Conservation (phyloP, 2,888 invertebrate species). For the Cosmia trapezina region DNA sequence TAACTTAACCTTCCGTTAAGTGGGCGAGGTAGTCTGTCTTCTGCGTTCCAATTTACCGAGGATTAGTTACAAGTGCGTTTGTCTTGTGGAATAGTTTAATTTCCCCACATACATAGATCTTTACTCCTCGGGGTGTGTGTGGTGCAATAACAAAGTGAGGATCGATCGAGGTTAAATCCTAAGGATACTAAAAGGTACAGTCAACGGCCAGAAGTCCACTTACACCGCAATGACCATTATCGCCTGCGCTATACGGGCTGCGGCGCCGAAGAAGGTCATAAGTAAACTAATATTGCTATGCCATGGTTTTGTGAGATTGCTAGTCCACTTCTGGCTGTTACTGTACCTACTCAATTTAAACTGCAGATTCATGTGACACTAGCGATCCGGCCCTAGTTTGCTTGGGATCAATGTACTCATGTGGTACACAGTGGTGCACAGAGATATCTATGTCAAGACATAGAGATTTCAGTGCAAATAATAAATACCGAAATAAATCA, state of each 20-base stretch:
- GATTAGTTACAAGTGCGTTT: constrained; percentile 53
- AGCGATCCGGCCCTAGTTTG: neutral
- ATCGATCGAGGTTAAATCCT: neutral
- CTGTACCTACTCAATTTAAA: neutral
- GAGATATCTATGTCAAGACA: neutral
- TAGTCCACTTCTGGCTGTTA: no score
- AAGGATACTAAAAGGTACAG: neutral
- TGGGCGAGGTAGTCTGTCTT: constrained; percentile 51
- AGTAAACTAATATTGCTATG: no score
- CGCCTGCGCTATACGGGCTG: no score
- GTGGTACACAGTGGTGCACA: no score
- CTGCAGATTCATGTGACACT: neutral
- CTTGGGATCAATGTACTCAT: neutral
- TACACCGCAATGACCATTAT: no score
- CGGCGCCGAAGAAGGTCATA: no score
- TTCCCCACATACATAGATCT: constrained; percentile 10
- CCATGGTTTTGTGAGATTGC: no score
- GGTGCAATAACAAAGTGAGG: neutral
- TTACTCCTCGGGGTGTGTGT: neutral
- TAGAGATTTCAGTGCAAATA: neutral
- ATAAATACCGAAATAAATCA: neutral
- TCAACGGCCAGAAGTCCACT: no score
- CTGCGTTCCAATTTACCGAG: constrained; percentile 60
- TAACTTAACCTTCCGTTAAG: constrained; percentile 59
- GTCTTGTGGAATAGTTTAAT: constrained; percentile 29